Evolutionary conservation across 1,140 invertebrate genomes (phyloP).

Genomic region (Vanessa atalanta): DNA sequence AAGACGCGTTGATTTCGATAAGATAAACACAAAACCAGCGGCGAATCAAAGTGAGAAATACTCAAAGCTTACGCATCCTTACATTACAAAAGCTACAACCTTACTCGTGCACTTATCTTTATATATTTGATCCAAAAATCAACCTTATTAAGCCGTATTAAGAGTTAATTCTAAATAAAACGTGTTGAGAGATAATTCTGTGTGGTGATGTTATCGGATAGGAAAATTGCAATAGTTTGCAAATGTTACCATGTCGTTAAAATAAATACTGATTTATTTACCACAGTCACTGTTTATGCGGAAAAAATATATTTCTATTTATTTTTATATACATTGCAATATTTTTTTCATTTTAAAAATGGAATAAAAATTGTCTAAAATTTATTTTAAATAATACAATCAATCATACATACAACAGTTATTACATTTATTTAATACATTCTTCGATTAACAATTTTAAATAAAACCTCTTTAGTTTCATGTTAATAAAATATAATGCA

Average conservation of each 20-base stretch:
- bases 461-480: too few species aligned
- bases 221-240: not conserved
- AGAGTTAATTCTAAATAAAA: not conserved
- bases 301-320: not conserved
- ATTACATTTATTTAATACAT: too few species aligned
- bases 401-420: too few species aligned
- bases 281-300: too few species aligned
- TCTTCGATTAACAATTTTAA: too few species aligned
- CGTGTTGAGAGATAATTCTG: not conserved
- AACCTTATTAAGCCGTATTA: not conserved
- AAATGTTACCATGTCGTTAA: not conserved
- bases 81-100: not conserved
- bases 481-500: too few species aligned
- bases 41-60: conserved; percentile 23
- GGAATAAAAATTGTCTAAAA: too few species aligned
- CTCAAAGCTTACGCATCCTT: conserved; percentile 10
- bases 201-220: not conserved
- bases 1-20: conserved; percentile 31
- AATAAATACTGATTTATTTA: too few species aligned
- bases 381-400: too few species aligned
- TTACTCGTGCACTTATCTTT: not conserved
- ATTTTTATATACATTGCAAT: not conserved
- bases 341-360: too few species aligned
- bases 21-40: conserved; percentile 31
- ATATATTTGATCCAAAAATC: not conserved